Percentiles rank a stretch among this genome's conserved stretches.
phyloP scores from a whole-genome alignment of 2,113 vertebrate genomes.

The Pterocles gutturalis region DNA sequence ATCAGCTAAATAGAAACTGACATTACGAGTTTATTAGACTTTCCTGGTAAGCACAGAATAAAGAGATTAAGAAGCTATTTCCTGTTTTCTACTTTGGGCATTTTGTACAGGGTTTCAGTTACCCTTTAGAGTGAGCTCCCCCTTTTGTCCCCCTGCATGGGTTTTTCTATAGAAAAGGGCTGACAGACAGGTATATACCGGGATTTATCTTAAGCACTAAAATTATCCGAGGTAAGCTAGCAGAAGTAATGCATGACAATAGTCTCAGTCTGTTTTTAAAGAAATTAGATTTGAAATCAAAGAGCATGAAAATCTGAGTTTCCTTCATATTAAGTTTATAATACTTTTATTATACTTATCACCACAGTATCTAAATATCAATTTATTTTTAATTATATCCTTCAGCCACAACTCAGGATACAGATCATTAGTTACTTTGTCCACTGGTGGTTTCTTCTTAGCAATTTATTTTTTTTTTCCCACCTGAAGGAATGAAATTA shows the following conservation, averaged over 20 bases:
- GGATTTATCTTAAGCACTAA: slow-evolving; percentile 57
- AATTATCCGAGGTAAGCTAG: slow-evolving; percentile 36
- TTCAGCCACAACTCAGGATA: neutral
- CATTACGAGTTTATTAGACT: neutral
- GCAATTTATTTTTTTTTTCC: neutral
- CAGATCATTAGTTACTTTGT: neutral
- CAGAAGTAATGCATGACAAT: slow-evolving; percentile 46
- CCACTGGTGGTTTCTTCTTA: neutral
- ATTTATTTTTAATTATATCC: neutral
- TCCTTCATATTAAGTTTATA: neutral
- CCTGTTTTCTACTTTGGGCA: neutral
- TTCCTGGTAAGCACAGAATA: neutral
- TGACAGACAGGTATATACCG: slow-evolving; percentile 43
- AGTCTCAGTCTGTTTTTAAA: slow-evolving; percentile 11
- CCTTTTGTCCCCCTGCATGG: neutral
- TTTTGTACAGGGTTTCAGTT: neutral
- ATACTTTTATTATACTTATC: slow-evolving; percentile 6
- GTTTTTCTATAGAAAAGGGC: slow-evolving; percentile 1
- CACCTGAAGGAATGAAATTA: neutral
- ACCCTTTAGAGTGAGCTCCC: neutral
- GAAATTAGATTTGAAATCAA: slow-evolving; percentile 1
- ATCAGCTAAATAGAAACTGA: neutral
- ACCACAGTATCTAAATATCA: neutral
- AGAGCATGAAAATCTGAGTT: neutral
- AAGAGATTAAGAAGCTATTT: neutral